A percentile compares a stretch with the other conserved stretches of the same genome.
Evolutionary conservation across 2,797 vertebrate genomes (phyloP).

Genomic region (Dendrocincla tyrannina): DNA sequence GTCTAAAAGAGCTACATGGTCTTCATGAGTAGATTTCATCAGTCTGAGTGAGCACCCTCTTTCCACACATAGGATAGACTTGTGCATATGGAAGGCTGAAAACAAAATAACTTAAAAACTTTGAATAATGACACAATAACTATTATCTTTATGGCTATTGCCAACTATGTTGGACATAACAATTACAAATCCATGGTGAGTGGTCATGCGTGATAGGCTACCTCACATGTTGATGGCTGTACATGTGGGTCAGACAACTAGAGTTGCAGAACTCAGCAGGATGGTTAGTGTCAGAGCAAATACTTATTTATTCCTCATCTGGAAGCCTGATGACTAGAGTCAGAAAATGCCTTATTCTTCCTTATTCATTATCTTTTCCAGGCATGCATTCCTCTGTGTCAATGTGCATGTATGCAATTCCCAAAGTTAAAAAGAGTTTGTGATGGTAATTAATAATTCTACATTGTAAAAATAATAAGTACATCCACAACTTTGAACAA

Average conservation of each 20-base stretch:
- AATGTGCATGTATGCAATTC: neutral
- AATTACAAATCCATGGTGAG: neutral
- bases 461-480: neutral
- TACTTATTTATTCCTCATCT: neutral
- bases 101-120: neutral
- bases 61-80: neutral
- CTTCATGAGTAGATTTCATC: rapidly evolving
- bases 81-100: neutral
- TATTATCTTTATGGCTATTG: neutral
- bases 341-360: neutral
- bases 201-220: too few species aligned
- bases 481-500: neutral
- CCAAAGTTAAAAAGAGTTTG: neutral
- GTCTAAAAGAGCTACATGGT: neutral
- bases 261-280: neutral
- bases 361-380: neutral
- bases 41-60: neutral
- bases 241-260: neutral
- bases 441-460: neutral
- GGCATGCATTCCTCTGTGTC: neutral
- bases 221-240: neutral
- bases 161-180: neutral
- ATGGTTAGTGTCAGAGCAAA: neutral
- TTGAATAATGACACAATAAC: too few species aligned
- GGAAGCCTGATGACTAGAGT: neutral